These are phyloP conservation scores for Crocodylus rhombifer DNA, from an alignment of 2,797 vertebrate genomes.

Conservation along the genomic window DNA sequence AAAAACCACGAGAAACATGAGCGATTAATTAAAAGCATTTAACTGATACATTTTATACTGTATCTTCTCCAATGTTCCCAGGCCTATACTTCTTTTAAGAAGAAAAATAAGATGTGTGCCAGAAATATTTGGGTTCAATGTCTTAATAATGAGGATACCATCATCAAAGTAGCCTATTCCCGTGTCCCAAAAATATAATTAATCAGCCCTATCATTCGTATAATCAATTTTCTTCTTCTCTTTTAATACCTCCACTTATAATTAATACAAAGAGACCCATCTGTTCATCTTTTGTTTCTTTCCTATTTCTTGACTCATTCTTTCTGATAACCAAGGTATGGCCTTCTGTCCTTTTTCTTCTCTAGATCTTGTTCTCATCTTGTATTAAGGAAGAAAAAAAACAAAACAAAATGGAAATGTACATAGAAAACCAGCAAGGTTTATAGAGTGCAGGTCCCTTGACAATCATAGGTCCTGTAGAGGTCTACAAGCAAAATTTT, in stretches of 20 bases:
- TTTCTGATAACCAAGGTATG: neutral
- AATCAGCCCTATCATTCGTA: neutral
- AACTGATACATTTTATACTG: neutral
- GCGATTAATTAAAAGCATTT: neutral
- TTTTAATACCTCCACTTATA: neutral
- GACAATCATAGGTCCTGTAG: neutral
- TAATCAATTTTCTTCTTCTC: neutral
- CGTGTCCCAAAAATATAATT: neutral
- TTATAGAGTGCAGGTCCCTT: neutral
- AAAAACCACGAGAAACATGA: neutral
- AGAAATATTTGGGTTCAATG: neutral
- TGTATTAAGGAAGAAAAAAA: neutral
- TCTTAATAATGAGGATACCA: neutral
- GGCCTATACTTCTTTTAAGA: neutral
- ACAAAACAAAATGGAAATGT: neutral
- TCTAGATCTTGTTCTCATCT: neutral
- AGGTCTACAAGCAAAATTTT: neutral
- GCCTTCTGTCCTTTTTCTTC: neutral
- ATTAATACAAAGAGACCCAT: neutral
- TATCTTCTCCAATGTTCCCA: neutral
- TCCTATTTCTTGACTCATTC: neutral
- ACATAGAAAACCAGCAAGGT: neutral
- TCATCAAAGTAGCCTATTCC: neutral
- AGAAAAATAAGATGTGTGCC: neutral
- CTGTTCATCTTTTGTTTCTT: neutral